phyloP scores from a whole-genome alignment of 2,113 vertebrate species.

The Nestor notabilis region DNA sequence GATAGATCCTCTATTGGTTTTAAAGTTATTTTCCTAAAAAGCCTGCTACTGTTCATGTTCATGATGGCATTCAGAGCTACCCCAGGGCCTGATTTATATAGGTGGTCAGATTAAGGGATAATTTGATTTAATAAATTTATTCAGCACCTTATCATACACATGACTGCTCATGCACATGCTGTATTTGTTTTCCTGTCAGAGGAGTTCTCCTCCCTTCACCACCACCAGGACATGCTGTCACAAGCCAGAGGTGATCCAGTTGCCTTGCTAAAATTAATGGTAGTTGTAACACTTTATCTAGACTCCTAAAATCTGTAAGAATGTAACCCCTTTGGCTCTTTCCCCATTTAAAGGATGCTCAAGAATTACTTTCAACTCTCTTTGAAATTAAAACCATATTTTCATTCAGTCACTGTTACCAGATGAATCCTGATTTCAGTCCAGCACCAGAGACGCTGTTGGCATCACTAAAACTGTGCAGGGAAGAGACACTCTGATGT shows the following conservation, averaged over 20 bases:
- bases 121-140: neutral
- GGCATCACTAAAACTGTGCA: neutral
- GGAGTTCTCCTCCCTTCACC: neutral
- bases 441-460: neutral
- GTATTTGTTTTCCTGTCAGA: neutral
- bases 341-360: neutral
- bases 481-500: neutral
- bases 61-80: neutral
- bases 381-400: neutral
- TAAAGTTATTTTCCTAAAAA: neutral
- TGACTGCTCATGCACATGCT: neutral
- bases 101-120: neutral
- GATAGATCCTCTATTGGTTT: neutral
- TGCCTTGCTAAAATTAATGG: neutral
- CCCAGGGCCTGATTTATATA: neutral
- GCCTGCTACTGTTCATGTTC: accelerated
- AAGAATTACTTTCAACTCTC: neutral
- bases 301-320: neutral
- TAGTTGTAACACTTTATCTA: neutral
- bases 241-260: neutral
- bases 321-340: neutral
- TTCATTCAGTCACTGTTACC: neutral
- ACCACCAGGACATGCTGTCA: neutral
- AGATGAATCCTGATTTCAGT: neutral
- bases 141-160: neutral